Evolutionary conservation across 2,888 invertebrate genomes (phyloP).

Genomic region (Beris chalybata): DNA sequence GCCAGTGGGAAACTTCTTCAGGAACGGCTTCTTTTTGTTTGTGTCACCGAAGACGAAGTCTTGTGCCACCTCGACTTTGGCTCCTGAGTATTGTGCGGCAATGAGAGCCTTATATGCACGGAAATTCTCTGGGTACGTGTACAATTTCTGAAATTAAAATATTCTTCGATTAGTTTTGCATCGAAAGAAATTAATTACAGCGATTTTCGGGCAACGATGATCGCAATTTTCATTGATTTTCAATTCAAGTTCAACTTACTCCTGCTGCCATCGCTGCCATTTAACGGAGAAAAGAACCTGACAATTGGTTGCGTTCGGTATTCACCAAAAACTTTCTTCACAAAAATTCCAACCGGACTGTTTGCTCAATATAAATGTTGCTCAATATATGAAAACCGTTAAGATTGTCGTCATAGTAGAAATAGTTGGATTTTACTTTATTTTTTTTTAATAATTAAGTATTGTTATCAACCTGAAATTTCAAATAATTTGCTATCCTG

Average conservation of each 20-base stretch:
- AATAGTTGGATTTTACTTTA: no score
- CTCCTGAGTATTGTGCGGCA: constrained; percentile 95
- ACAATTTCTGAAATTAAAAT: constrained; percentile 68
- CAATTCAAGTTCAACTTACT: constrained; percentile 60
- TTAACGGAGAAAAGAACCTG: constrained; percentile 55
- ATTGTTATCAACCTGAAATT: no score
- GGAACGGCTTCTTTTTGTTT: constrained; percentile 82
- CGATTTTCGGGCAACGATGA: background rate
- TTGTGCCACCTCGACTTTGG: constrained; percentile 77
- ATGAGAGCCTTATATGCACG: constrained; percentile 97
- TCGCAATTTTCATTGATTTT: background rate
- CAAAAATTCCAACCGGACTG: background rate
- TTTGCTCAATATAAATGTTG: no score
- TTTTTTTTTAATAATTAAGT: no score
- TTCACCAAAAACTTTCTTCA: background rate
- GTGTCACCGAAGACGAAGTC: constrained; percentile 93
- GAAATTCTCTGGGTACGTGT: constrained; percentile 98
- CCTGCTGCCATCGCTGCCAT: constrained; percentile 70
- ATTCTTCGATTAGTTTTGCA: constrained; percentile 31
- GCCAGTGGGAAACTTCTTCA: constrained; percentile 95
- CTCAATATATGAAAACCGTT: background rate
- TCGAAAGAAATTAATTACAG: no score
- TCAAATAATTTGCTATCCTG: no score
- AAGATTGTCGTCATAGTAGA: no score
- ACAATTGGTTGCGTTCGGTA: constrained; percentile 2